These are phyloP conservation scores for Semotilus atromaculatus DNA, from an alignment of 2,797 vertebrate genomes.

Conservation along the genomic window DNA sequence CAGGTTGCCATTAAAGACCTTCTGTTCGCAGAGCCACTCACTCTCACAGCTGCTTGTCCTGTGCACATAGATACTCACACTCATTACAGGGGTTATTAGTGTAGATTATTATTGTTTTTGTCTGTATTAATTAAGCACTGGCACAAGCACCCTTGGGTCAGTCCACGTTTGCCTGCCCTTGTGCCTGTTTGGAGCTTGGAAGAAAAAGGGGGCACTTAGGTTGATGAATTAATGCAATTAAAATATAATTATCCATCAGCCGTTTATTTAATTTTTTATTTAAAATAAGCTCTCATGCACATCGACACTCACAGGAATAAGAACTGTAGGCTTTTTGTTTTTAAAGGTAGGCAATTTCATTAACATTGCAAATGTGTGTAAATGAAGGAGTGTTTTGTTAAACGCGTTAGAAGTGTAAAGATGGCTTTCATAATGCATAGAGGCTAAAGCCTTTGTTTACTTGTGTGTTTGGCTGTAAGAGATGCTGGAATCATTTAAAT, in stretches of 20 bases:
- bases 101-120: constrained; percentile 53
- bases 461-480: constrained; percentile 64
- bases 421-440: constrained; percentile 44
- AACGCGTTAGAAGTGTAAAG: constrained; percentile 62
- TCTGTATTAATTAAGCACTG: constrained; percentile 59
- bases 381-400: constrained; percentile 78
- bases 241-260: constrained; percentile 69
- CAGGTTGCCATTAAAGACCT: constrained; percentile 59
- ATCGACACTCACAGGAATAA: constrained; percentile 62
- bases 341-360: constrained; percentile 72
- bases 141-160: constrained; percentile 51
- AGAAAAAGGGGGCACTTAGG: constrained; percentile 57
- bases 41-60: constrained; percentile 56
- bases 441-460: constrained; percentile 43
- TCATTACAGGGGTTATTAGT: constrained; percentile 55
- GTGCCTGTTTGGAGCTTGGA: constrained; percentile 43
- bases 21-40: constrained; percentile 46
- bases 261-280: constrained; percentile 63
- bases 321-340: constrained; percentile 73
- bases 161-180: constrained; percentile 35
- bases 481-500: constrained; percentile 75
- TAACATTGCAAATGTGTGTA: constrained; percentile 82
- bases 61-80: constrained; percentile 34
- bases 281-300: constrained; percentile 18
- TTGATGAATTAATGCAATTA: constrained; percentile 66